Percentiles rank a stretch among this genome's conserved stretches.
These are phyloP conservation scores for Myopa testacea DNA, from an alignment of 2,888 invertebrate species.

Conservation along the genomic window DNA sequence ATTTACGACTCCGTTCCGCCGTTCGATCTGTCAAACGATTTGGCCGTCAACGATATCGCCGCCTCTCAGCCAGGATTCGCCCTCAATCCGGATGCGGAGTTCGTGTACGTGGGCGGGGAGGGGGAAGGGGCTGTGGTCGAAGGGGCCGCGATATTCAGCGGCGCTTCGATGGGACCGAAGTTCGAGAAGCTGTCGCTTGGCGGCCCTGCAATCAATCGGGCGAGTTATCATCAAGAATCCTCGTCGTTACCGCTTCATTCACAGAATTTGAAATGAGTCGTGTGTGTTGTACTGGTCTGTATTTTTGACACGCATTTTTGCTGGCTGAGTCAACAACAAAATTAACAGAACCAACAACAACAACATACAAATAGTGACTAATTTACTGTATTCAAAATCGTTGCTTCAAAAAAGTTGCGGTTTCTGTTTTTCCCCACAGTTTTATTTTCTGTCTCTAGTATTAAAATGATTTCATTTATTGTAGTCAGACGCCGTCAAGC, in stretches of 20 bases:
- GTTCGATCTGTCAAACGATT: slow-evolving; percentile 67
- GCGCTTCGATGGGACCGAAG: slow-evolving; percentile 51
- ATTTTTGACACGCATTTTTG: not conserved
- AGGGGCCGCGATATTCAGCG: slow-evolving; percentile 1
- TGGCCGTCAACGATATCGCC: slow-evolving; percentile 65
- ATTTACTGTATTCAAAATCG: not conserved
- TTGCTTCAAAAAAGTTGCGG: no score
- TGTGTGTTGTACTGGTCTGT: not conserved
- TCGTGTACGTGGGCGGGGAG: slow-evolving; percentile 47
- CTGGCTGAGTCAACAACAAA: not conserved
- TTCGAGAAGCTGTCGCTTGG: slow-evolving; percentile 58
- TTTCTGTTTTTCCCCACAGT: not conserved
- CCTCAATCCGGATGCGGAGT: slow-evolving; percentile 66
- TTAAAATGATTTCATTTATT: slow-evolving; percentile 5
- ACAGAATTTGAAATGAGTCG: slow-evolving; percentile 44
- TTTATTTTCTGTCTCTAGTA: not conserved
- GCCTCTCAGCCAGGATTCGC: slow-evolving; percentile 61
- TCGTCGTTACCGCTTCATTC: not conserved
- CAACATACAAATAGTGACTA: slow-evolving; percentile 16
- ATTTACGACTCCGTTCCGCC: slow-evolving; percentile 58
- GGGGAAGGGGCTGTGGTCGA: not conserved
- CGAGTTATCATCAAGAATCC: slow-evolving; percentile 35
- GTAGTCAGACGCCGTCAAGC: not conserved
- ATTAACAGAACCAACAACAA: not conserved
- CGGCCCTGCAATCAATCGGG: not conserved